phyloP scores from a whole-genome alignment of 1,140 invertebrate genomes.

The Gerris buenoi region DNA sequence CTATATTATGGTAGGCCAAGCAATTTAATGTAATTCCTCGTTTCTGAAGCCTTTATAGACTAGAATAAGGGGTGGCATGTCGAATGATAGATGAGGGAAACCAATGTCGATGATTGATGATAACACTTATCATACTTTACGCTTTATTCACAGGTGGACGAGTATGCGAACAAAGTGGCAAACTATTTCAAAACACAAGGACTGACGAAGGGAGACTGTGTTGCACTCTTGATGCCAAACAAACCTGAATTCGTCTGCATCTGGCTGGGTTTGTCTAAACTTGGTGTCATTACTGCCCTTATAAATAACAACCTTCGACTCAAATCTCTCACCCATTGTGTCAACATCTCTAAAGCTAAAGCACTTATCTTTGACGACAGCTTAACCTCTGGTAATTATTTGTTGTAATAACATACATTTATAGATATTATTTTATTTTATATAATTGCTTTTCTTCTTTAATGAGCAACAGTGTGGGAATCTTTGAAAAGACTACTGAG shows the following conservation, averaged over 20 bases:
- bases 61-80: not conserved
- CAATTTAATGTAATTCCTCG: not conserved
- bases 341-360: conserved; percentile 23
- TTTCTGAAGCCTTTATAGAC: not conserved
- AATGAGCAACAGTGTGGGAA: too few relatives aligned
- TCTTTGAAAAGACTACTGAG: too few relatives aligned
- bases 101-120: not conserved
- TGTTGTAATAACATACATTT: too few relatives aligned
- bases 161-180: conserved; percentile 43
- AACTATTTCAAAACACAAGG: conserved; percentile 38
- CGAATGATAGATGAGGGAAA: not conserved
- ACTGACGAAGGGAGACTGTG: conserved; percentile 41
- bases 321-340: conserved; percentile 44
- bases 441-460: too few relatives aligned
- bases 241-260: conserved; percentile 39
- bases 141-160: conserved; percentile 34
- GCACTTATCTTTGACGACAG: conserved; percentile 30
- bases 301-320: conserved; percentile 52
- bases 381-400: too few relatives aligned
- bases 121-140: not conserved
- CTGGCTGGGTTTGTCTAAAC: conserved; percentile 50
- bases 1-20: not conserved
- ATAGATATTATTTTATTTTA: too few relatives aligned
- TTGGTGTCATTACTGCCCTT: conserved; percentile 48
- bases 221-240: not conserved